Conservation (phyloP, 2,797 vertebrate genomes). For the Protonibea diacanthus region DNA sequence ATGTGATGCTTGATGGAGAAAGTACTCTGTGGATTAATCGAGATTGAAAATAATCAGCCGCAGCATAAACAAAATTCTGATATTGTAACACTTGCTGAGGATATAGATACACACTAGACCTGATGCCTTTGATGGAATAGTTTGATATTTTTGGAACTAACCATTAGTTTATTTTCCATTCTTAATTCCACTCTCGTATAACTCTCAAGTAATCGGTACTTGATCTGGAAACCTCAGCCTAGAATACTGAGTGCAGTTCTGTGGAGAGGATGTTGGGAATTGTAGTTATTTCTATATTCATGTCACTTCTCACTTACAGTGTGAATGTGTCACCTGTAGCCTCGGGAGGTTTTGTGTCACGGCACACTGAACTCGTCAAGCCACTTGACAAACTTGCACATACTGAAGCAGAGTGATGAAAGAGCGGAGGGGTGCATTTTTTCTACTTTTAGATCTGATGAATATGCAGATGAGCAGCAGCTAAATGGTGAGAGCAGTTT, state of each 20-base stretch:
- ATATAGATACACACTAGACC: too few species aligned
- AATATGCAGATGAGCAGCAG: conserved; percentile 33
- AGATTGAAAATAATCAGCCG: not conserved
- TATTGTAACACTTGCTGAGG: not conserved
- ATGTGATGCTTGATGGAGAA: not conserved
- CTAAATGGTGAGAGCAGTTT: not conserved
- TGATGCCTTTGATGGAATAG: too few species aligned
- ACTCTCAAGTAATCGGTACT: not conserved
- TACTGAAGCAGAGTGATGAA: conserved; percentile 11
- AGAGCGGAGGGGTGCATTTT: conserved; percentile 7
- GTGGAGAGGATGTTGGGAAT: not conserved
- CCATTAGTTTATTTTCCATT: not conserved
- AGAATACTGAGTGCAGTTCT: not conserved
- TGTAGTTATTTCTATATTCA: conserved; percentile 22
- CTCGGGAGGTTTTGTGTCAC: conserved; percentile 19
- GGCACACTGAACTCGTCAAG: conserved; percentile 9
- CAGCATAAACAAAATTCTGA: not conserved
- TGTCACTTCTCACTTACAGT: conserved; percentile 9
- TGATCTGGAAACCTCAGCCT: not conserved
- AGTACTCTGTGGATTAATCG: not conserved
- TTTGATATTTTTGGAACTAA: not conserved
- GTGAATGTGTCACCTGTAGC: conserved; percentile 38
- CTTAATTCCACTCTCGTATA: not conserved
- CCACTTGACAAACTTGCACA: conserved; percentile 7
- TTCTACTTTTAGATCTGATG: conserved; percentile 47